These are phyloP conservation scores for Eulemur mongoz DNA, from an alignment of 2,797 vertebrate genomes.

Conservation along the genomic window DNA sequence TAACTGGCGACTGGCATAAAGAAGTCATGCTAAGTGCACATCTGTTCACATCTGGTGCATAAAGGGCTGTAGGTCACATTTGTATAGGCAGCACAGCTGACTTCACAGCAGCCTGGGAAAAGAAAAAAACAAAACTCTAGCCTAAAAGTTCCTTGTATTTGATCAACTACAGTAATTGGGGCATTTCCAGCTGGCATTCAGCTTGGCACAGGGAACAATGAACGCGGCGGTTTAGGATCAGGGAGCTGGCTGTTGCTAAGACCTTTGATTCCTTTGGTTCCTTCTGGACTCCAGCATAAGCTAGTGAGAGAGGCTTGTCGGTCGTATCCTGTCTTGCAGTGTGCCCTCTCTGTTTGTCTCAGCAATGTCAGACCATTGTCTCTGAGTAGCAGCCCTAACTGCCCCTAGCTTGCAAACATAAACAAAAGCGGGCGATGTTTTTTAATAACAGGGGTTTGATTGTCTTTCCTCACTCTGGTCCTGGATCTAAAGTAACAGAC, in stretches of 20 bases:
- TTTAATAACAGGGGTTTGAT: not conserved
- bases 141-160: conserved; percentile 71
- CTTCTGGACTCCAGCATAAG: not conserved
- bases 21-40: conserved; percentile 69
- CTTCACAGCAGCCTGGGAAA: conserved; percentile 70
- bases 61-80: conserved; percentile 73
- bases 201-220: conserved; percentile 40
- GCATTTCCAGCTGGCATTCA: conserved; percentile 62
- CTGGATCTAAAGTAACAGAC: not conserved
- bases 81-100: conserved; percentile 66
- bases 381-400: not conserved
- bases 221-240: conserved; percentile 14
- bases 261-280: conserved; percentile 42
- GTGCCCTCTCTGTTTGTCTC: not conserved
- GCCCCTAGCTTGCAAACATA: not conserved
- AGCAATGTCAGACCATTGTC: fast-evolving
- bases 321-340: not conserved
- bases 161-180: conserved; percentile 66
- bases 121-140: conserved; percentile 27
- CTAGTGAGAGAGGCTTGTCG: not conserved
- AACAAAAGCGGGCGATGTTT: not conserved
- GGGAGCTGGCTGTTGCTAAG: conserved; percentile 11
- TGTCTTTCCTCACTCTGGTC: not conserved
- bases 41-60: conserved; percentile 70
- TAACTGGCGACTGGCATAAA: conserved; percentile 46